These are phyloP conservation scores for Podarcis raffonei DNA, from an alignment of 2,113 vertebrate genomes.

Conservation along the genomic window DNA sequence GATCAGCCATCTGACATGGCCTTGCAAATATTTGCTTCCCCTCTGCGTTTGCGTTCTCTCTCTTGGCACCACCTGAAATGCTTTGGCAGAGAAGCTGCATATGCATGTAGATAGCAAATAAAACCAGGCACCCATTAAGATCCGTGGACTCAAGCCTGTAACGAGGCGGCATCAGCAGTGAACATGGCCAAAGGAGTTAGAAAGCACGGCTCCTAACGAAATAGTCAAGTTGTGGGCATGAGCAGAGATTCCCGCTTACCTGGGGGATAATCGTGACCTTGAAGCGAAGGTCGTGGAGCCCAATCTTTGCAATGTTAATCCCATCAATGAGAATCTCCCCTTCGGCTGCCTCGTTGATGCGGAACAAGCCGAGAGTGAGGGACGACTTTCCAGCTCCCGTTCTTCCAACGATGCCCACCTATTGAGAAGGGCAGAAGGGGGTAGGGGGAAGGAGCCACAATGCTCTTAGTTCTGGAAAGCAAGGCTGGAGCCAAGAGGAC, in stretches of 20 bases:
- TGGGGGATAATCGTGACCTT: constrained; percentile 97
- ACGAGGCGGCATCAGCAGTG: not conserved
- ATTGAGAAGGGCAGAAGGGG: not conserved
- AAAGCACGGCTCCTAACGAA: too few relatives aligned
- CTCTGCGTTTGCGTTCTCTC: too few relatives aligned
- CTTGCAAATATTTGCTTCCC: too few relatives aligned
- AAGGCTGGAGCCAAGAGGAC: not conserved
- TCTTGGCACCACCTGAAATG: not conserved
- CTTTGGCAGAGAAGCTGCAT: not conserved
- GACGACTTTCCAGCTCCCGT: constrained; percentile 97
- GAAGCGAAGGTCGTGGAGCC: constrained; percentile 91
- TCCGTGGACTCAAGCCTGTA: not conserved
- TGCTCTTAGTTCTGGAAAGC: not conserved
- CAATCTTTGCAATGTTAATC: constrained; percentile 86
- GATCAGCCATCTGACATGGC: too few relatives aligned
- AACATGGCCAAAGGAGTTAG: not conserved
- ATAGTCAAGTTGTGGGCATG: not conserved
- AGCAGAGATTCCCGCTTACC: constrained; percentile 64
- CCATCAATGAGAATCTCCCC: constrained; percentile 91
- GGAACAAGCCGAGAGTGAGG: constrained; percentile 91
- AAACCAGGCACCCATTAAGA: too few relatives aligned
- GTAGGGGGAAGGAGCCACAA: not conserved
- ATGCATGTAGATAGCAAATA: too few relatives aligned
- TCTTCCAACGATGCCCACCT: constrained; percentile 96
- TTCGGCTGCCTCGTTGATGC: constrained; percentile 89